Evolutionary conservation across 1,140 invertebrate genomes (phyloP), one percentile per base, ranked within the genome.

Genomic region (Drosophila ambigua): DNA sequence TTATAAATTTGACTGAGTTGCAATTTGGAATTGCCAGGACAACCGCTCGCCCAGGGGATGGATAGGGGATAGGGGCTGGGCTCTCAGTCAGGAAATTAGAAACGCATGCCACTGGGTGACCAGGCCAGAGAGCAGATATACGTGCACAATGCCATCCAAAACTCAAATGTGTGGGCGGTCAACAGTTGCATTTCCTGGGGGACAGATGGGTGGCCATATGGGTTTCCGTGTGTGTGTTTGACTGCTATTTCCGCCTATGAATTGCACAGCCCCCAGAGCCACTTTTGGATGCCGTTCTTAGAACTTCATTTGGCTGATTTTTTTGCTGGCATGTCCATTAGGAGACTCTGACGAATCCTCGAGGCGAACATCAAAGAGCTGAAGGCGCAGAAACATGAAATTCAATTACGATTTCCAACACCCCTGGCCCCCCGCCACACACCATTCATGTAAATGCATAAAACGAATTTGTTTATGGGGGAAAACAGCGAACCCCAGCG

Each of bases 71-170:
- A 20, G 20, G 51, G 7, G 55, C 20, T 9, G n/a, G 16, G 39
- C 66, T 63, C 45, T 57, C 73, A 67, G 69, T 48, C 74, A 77
- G 82, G 82, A 87, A 87, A 87, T 87, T 87, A 87, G 82, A 87
- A 88, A 88, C 75, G 83, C 72, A 76, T 77, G 83, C 74, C 77
- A 78, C 64, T 75, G 61, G 78, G 67, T 67, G 79, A 16, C 49
- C 49, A 49, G 31, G 15, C 43, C 57, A 44, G 8, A 39, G 23
- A 31, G 15, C 6, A 44, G 7, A 13, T 28, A 13, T 28, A 28
- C 31, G 20, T 39, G 11, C 26, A 58, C 67, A 71, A 44, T 69
- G 67, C 39, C 57, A 71, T 50, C 64, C 64, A 26, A 57, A 49
- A 31, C 64, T 41, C 51, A 35, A 69, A 69, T 69, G 65, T 59